These are phyloP conservation scores for Keiferia lycopersicella DNA, from an alignment of 2,888 invertebrate genomes.

Conservation along the genomic window DNA sequence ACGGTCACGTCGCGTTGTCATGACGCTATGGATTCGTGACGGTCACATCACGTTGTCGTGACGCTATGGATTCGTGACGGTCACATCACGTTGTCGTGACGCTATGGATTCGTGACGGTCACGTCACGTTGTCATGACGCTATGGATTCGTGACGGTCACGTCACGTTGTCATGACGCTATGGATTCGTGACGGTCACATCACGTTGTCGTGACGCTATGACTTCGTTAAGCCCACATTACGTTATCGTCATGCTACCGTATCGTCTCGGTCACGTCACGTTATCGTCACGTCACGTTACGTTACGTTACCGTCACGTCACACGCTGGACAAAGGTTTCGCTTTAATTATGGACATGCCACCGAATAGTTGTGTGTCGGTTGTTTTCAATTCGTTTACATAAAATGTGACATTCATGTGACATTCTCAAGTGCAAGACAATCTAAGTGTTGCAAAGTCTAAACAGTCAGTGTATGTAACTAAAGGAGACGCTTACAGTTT, in stretches of 20 bases:
- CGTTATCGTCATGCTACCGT: too few species aligned
- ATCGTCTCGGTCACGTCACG: background rate
- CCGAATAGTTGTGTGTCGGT: slow-evolving; percentile 74
- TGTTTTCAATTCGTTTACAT: slow-evolving; percentile 70
- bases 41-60: too few species aligned
- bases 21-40: too few species aligned
- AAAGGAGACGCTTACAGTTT: slow-evolving; percentile 77
- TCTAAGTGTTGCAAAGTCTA: slow-evolving; percentile 71
- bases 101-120: background rate
- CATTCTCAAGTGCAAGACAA: slow-evolving; percentile 66
- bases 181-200: too few species aligned
- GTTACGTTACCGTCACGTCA: background rate
- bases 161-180: background rate
- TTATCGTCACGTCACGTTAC: too few species aligned
- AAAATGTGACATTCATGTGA: slow-evolving; percentile 56
- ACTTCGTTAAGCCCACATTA: too few species aligned
- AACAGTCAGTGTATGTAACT: slow-evolving; percentile 74
- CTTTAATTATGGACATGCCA: slow-evolving; percentile 71
- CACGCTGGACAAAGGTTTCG: slow-evolving; percentile 47
- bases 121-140: too few species aligned
- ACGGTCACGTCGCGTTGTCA: background rate
- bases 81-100: too few species aligned
- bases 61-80: too few species aligned
- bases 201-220: too few species aligned
- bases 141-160: too few species aligned